Evolutionary conservation across 2,888 invertebrate genomes (phyloP).

Genomic region (Tetropium fuscum): DNA sequence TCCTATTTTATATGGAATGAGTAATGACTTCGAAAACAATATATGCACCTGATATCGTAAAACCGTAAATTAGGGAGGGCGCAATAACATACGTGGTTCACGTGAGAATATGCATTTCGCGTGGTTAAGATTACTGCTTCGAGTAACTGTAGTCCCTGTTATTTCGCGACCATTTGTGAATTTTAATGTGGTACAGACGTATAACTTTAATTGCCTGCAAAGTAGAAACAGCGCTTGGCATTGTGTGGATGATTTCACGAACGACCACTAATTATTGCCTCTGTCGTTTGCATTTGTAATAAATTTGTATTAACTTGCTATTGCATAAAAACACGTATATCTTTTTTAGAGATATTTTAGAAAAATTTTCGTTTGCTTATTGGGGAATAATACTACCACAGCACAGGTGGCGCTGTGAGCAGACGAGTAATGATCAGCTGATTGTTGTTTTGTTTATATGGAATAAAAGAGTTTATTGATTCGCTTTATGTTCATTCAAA

Average conservation of each 20-base stretch:
- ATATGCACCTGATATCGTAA: constrained; percentile 8
- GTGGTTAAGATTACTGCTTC: constrained; percentile 29
- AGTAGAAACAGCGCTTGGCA: constrained; percentile 17
- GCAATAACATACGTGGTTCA: constrained; percentile 25
- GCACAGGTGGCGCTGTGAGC: too few species aligned
- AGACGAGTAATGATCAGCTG: too few species aligned
- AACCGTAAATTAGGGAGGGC: constrained; percentile 8
- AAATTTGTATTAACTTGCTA: too few species aligned
- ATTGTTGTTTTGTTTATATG: too few species aligned
- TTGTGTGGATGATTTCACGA: not conserved
- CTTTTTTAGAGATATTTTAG: too few species aligned
- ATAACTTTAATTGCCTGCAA: constrained; percentile 44
- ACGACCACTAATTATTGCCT: not conserved
- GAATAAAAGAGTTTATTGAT: too few species aligned
- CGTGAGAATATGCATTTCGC: constrained; percentile 50
- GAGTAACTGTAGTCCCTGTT: constrained; percentile 23
- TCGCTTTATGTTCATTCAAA: too few species aligned
- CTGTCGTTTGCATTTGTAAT: not conserved
- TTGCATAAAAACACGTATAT: too few species aligned
- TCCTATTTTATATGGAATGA: not conserved
- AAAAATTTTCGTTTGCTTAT: too few species aligned
- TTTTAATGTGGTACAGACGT: constrained; percentile 42
- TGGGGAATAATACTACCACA: too few species aligned
- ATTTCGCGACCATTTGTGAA: constrained; percentile 35
- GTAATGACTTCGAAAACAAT: not conserved